Evolutionary conservation across 2,113 vertebrate genomes (phyloP), one percentile per base, ranked within the genome.

Genomic region (Toxotes jaculatrix): DNA sequence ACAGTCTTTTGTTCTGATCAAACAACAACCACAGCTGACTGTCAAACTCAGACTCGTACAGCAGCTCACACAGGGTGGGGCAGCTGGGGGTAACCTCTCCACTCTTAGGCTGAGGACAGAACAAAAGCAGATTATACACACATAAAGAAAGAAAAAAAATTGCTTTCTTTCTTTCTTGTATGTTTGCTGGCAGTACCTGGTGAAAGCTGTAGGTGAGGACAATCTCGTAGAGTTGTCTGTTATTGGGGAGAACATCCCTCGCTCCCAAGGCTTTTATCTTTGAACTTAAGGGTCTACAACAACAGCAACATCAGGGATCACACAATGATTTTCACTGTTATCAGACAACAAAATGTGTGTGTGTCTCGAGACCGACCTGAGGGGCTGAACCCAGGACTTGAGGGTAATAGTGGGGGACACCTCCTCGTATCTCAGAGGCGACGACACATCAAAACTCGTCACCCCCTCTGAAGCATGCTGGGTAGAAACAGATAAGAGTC

Each of bases 41-140:
- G 94, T 99, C 98, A 92, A 97, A 99, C 94, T 99, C 98, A 3
- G 98, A 99, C 92, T 99, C 98, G 0, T 99, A 99, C 6, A 99
- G 77, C 66, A 99, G 88, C 89, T 99, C 98, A 94, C 98, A 99
- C 63, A 99, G 96, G 76, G 97, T 91, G 0, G 98, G 98, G 84
- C 98, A 99, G 90, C 98, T 99, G 70, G 98, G 97, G 36, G 97
- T 99, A 49, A 99, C 97, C 91, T 99, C 98, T n/a, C 98, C 98
- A 83, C 96, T 98, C 90, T 99, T 99, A 4, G 98, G 97, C 98
- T 99, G 86, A 62, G 53, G 38, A 90, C 66, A 87, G 69, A 57
- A 87, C 36, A 80, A 40, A 82, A 76, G 0, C 72, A 14, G 5
- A 55, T 64, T 36, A 86, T 4, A 71, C 0, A 74, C 55, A 74